Base-by-base conservation (phyloP, 2,888 invertebrate species). In the Chirona hameri region DNA sequence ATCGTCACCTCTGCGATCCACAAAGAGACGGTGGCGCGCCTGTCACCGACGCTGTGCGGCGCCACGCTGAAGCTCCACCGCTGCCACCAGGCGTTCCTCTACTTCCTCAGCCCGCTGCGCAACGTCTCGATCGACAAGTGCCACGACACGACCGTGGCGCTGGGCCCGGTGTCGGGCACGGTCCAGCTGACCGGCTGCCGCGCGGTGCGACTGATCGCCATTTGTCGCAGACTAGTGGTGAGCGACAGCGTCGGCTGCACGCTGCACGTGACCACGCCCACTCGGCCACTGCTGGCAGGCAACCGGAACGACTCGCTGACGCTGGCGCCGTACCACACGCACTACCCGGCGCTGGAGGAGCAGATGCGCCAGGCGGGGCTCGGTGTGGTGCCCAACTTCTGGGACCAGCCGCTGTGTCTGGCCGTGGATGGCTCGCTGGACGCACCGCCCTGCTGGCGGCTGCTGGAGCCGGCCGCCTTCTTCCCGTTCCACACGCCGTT, bases 251-350 rank as follows among this genome's bases (percentile, higher is more conserved):
- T 87, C 21, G 84, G 86, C 39, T 88, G 88, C 84, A 87, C 87
- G 9, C 84, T 89, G n/a, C 87, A 89, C 84, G 85, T 88, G 18
- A 84, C 88, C 83, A 88, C 89, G 3, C 88, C 89, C 2, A 87
- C 87, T 82, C 87, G 87, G 15, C 89, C 89, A 0, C 85, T 89
- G 48, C 83, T 89, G 24, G 86, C 88, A 69, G 87, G 88, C 60
- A 87, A 87, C 55, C 81, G 81, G 21, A 88, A 88, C 85, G 87
- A 87, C 82, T 85, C 86, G 27, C 85, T 89, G 24, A 85, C 86
- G 46, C 85, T 89, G 83, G 89, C 88, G 7, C 89, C 89, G 1
- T 88, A 88, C 85, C 87, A 88, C 85, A 88, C 89, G 5, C 87
- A 85, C 86, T 89, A 89, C 84, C 87, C 87, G 0, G 86, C 86